A percentile compares a stretch with the other conserved stretches of the same genome.
These are phyloP conservation scores for Rhodophaea formosa DNA, from an alignment of 2,888 invertebrate genomes.

Conservation along the genomic window DNA sequence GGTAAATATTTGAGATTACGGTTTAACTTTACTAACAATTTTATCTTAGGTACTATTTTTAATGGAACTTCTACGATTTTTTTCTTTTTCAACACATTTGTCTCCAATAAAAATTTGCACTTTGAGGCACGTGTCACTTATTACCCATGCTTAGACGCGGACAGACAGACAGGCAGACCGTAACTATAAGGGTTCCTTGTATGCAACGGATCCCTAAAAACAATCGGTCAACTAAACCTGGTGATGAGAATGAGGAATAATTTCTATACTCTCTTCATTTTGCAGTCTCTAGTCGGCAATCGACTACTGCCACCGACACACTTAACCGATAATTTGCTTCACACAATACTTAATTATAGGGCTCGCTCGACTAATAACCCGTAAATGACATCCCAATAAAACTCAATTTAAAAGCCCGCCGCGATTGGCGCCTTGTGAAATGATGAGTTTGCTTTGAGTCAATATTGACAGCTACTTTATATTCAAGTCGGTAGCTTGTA, in stretches of 20 bases:
- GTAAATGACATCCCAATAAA: conserved; percentile 12
- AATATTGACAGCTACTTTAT: conserved; percentile 7
- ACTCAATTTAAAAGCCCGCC: conserved; percentile 2
- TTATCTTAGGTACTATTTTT: too few relatives aligned
- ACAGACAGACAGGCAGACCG: too few relatives aligned
- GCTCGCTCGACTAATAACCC: conserved; percentile 22
- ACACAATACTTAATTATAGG: conserved; percentile 26
- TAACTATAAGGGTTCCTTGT: too few relatives aligned
- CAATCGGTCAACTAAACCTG: too few relatives aligned
- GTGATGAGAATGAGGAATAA: not conserved
- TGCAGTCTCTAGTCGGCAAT: conserved; percentile 26
- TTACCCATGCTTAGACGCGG: too few relatives aligned
- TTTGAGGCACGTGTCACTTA: too few relatives aligned
- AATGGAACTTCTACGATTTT: too few relatives aligned
- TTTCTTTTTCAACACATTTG: too few relatives aligned
- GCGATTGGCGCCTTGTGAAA: not conserved
- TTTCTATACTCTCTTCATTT: not conserved
- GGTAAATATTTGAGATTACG: too few relatives aligned
- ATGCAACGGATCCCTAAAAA: too few relatives aligned
- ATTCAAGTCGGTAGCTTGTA: not conserved
- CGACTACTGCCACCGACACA: conserved; percentile 32
- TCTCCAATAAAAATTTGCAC: too few relatives aligned
- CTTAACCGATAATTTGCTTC: conserved; percentile 33
- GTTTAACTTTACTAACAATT: too few relatives aligned
- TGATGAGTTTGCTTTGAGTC: not conserved